These are phyloP conservation scores for Clarias laeviceps DNA, from an alignment of 2,797 vertebrate species.

Conservation along the genomic window DNA sequence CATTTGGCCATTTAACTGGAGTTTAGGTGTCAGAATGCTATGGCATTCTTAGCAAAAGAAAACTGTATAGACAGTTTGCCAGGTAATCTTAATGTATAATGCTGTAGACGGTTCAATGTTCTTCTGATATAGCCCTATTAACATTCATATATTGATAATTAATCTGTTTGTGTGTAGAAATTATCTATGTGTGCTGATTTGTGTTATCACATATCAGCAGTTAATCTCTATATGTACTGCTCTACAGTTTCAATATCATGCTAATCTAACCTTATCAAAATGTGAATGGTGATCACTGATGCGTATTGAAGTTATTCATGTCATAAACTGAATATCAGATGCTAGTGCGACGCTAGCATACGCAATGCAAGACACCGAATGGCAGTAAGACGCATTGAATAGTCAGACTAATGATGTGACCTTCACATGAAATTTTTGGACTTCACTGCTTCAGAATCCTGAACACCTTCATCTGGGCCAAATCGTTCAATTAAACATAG, in stretches of 20 bases:
- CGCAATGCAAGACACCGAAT: background rate
- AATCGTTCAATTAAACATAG: background rate
- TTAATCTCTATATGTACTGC: background rate
- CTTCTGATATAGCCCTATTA: conserved; percentile 1
- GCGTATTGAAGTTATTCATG: background rate
- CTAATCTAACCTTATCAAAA: background rate
- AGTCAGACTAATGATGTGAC: conserved; percentile 4
- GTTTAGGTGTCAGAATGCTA: too few relatives aligned
- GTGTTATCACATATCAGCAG: background rate
- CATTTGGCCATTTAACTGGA: too few relatives aligned
- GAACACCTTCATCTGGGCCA: background rate
- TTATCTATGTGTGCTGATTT: conserved; percentile 11
- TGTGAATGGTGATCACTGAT: background rate
- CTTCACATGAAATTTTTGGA: background rate
- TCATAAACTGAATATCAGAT: conserved; percentile 2
- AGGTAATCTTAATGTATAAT: background rate
- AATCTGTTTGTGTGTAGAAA: background rate
- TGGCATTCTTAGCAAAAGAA: background rate
- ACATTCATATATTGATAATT: background rate
- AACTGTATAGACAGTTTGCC: background rate
- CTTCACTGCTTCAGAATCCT: background rate
- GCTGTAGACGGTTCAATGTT: background rate
- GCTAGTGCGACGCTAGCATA: background rate
- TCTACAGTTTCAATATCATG: conserved; percentile 1
- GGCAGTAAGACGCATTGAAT: background rate